Conservation (phyloP, 2,113 vertebrate genomes). For the Typhlomys cinereus region DNA sequence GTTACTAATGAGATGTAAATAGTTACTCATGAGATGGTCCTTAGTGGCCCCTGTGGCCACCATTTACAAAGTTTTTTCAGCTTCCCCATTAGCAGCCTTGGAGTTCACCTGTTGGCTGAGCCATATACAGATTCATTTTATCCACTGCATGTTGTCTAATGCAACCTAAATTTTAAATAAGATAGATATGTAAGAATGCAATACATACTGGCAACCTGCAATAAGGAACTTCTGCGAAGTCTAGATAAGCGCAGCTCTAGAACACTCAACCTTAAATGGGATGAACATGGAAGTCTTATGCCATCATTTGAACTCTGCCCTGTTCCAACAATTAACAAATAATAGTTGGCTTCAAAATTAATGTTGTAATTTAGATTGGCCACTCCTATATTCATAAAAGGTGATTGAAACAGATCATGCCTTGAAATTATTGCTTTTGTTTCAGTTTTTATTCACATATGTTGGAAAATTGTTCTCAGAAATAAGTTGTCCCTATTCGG, state of each 20-base stretch:
- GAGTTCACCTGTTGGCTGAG: slow-evolving; percentile 9
- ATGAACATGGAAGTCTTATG: neutral
- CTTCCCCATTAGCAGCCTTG: neutral
- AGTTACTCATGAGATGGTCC: neutral
- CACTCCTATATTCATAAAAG: neutral
- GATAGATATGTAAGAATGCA: slow-evolving; percentile 10
- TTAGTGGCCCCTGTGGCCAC: neutral
- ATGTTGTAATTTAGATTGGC: neutral
- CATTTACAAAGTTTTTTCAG: neutral
- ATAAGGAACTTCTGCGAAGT: slow-evolving; percentile 11
- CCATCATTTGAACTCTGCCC: neutral
- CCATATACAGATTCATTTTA: neutral
- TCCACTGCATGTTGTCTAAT: slow-evolving; percentile 28
- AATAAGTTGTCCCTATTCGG: neutral
- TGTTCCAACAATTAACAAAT: slow-evolving; percentile 12
- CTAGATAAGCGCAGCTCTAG: neutral
- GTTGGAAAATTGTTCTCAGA: slow-evolving; percentile 49
- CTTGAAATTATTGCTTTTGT: neutral
- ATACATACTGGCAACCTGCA: slow-evolving; percentile 49
- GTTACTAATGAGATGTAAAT: neutral
- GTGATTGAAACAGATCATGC: neutral
- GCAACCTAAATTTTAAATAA: slow-evolving; percentile 40
- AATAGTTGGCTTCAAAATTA: neutral
- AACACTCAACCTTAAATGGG: neutral
- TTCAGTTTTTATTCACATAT: slow-evolving; percentile 19